A percentile compares a stretch with the other conserved stretches of the same genome.
Evolutionary conservation across 2,888 invertebrate species (phyloP).

Genomic region (Eristalis tenax): DNA sequence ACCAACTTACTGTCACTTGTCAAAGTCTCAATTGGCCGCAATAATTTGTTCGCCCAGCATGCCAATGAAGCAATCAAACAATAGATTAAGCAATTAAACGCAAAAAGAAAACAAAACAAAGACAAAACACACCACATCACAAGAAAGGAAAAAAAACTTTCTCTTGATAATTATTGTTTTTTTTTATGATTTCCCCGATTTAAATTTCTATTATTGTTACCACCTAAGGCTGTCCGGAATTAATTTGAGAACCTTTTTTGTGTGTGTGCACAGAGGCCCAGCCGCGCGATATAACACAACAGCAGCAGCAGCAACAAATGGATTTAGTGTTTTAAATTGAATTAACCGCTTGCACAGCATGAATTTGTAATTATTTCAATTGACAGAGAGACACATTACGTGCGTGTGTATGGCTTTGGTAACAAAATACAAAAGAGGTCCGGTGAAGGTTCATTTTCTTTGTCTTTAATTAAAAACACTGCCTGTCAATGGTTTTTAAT

Average conservation of each 20-base stretch:
- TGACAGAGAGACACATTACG: slow-evolving; percentile 7
- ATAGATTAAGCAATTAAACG: background rate
- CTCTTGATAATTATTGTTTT: slow-evolving; percentile 20
- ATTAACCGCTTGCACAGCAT: slow-evolving; percentile 27
- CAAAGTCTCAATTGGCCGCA: background rate
- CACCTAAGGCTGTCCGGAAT: slow-evolving; percentile 23
- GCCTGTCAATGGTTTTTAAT: background rate
- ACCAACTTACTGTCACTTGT: background rate
- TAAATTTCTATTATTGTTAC: slow-evolving; percentile 29
- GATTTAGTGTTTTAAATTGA: slow-evolving; percentile 29
- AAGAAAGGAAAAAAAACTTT: slow-evolving; percentile 38
- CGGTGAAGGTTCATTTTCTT: background rate
- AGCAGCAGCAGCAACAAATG: slow-evolving; percentile 19
- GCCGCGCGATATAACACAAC: background rate
- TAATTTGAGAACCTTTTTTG: background rate
- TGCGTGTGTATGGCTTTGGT: background rate
- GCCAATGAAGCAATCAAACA: background rate
- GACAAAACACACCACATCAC: background rate
- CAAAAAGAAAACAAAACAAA: slow-evolving; percentile 19
- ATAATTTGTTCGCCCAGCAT: background rate
- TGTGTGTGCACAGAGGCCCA: background rate
- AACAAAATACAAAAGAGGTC: background rate
- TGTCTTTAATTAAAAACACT: slow-evolving; percentile 1
- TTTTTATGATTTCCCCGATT: slow-evolving; percentile 31
- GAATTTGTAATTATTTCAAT: slow-evolving; percentile 46